These are phyloP conservation scores for human (Homo sapiens) DNA, from an alignment of 2,113 vertebrate species.

Conservation along the genomic window GRCh38 chr18:37411001-37411500, in stretches of 20 bases:
- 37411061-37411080: background rate
- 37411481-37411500: background rate
- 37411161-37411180: background rate
- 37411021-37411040: background rate
- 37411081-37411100: background rate
- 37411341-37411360: background rate
- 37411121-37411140: background rate
- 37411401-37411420: background rate
- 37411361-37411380: background rate
- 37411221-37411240: background rate
- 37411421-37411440: background rate
- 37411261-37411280: background rate
- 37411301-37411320: background rate
- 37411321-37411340: background rate
- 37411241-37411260: background rate
- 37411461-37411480: background rate
- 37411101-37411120: background rate
- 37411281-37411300: background rate
- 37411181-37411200: background rate
- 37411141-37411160: background rate
- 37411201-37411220: background rate
- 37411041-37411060: background rate
- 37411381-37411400: background rate
- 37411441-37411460: background rate
- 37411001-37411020: background rate